Evolutionary conservation across 2,888 invertebrate genomes (phyloP), one percentile per base, ranked within the genome.

Genomic region (Priocnemis perturbator): DNA sequence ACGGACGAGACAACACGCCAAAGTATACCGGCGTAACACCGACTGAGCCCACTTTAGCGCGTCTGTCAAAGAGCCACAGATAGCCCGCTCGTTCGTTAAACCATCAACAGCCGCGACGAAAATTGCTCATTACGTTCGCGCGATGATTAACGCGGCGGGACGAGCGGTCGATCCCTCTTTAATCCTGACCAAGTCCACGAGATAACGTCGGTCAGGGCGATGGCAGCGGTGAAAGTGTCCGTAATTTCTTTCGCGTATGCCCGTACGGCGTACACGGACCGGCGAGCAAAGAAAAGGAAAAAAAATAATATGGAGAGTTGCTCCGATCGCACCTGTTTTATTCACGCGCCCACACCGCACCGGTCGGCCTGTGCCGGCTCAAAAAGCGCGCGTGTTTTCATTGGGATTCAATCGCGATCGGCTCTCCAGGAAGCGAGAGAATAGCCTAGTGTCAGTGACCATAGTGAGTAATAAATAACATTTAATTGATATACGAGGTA

Each of bases 191-290:
- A 3, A 9, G 47, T 17, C 7, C 47, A 9, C 9, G 50, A 50
- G 50, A 37, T 19, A 19, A 19, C 19, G 50, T 5, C 17, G 50
- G 17, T 4, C 50, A 50, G 50, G 19, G 50, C 50, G 19, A 9
- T 19, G 9, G 9, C 15, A 9, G 17, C 21, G 21, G 55, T 55
- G 55, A 55, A 55, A 55, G 55, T 55, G 55, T 55, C 23, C 55
- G 55, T 21, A 26, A 55, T 55, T 55, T 55, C 55, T 19, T 26
- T 50, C 50, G 19, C 19, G 50, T n/a, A n/a, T n/a, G n/a, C n/a
- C n/a, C n/a, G n/a, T n/a, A n/a, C n/a, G n/a, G n/a, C n/a, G n/a
- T n/a, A 50, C 2, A 20, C 17, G 17, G 17, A 47, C 17, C 2
- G 50, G n/a, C 50, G 50, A 1, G 17, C 50, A 20, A 20, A 20